phyloP scores from a whole-genome alignment of 2,113 vertebrate genomes.

The Nipponia nippon region DNA sequence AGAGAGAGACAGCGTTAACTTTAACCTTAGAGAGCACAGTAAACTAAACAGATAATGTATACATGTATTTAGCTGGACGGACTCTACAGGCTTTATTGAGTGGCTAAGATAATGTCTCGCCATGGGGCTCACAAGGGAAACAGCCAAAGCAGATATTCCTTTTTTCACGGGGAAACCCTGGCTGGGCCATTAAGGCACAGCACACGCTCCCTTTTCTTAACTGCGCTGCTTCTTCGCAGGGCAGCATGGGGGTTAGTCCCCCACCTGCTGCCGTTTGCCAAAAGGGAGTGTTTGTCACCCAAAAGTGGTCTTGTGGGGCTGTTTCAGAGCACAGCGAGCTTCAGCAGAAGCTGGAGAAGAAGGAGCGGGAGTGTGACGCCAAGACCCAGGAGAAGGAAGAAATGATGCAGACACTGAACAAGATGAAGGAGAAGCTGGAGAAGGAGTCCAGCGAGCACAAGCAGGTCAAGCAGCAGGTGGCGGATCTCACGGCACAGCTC shows the following conservation, averaged over 20 bases:
- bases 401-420: conserved; percentile 99
- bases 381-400: conserved; percentile 99
- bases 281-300: neutral
- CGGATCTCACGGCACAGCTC: conserved; percentile 84
- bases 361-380: conserved; percentile 94
- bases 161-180: neutral
- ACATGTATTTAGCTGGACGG: neutral
- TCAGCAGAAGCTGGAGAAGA: conserved; percentile 95
- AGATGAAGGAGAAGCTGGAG: conserved; percentile 99
- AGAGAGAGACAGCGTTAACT: rapidly evolving
- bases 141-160: neutral
- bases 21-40: rapidly evolving
- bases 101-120: neutral
- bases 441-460: conserved; percentile 92
- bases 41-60: neutral
- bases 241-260: neutral
- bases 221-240: neutral
- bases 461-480: conserved; percentile 93
- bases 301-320: neutral
- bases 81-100: neutral
- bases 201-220: neutral
- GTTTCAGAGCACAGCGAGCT: conserved; percentile 91
- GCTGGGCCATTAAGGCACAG: neutral
- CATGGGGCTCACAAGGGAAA: neutral
- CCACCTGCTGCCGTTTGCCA: rapidly evolving